Base-by-base conservation (phyloP, 2,888 invertebrate species). In the Drymonia ruficornis region DNA sequence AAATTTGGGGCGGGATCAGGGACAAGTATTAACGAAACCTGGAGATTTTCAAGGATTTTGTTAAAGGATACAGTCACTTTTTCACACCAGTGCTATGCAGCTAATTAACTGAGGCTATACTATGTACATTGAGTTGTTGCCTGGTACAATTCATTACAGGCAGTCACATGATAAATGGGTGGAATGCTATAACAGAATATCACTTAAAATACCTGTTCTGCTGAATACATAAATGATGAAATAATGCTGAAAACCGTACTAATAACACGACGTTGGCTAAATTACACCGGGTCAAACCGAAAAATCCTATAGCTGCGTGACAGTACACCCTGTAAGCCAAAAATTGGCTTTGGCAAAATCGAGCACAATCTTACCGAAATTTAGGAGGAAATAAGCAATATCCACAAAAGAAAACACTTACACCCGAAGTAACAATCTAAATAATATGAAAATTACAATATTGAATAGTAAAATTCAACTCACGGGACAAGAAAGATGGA, bases 401-500 rank as follows among this genome's bases (percentile, higher is more conserved):
- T 75, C 68, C 78, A 81, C 76, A 67, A 63, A 56, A 53, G 70
- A 61, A 64, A 79, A 68, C 85, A 89, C 84, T 81, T 78, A 60
- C 85, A 89, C 85, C 67, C 70, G 63, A 64, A 67, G 65, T 65
- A 70, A 67, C 62, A 62, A 78, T 70, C 57, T 53, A 71, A 68
- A 61, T 67, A 67, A 64, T 67, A 50, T 53, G 61, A 55, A 58
- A 74, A 79, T 67, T 70, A 67, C 56, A 53, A 79, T 64, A 56
- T 65, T 55, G 70, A 81, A 73, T 74, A 69, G 65, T 70, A 76
- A 84, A 86, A 81, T 74, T 72, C 70, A 85, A 93, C 93, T 93
- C 89, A 93, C 93, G 78, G 80, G 89, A 85, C 87, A 79, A 83
- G 83, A 87, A 86, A 89, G 89, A 88, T 81, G 86, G 86, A 89